Percentiles rank a stretch among this genome's conserved stretches.
Conservation (phyloP, 2,888 invertebrate species). For the Orthonychiurus folsomi region DNA sequence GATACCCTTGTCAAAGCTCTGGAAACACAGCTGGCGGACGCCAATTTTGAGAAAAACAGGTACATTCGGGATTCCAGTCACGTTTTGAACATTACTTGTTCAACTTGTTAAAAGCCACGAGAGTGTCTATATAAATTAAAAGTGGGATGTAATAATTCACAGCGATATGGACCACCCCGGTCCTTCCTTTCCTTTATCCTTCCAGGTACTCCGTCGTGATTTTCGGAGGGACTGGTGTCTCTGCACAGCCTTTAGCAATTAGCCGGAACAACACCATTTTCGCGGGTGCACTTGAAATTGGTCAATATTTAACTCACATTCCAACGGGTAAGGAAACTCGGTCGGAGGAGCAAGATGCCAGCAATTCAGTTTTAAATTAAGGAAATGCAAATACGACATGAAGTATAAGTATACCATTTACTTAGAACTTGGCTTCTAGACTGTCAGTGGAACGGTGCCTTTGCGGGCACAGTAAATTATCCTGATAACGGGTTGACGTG, state of each 20-base stretch:
- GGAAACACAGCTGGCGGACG: constrained; percentile 58
- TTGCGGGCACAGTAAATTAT: background rate
- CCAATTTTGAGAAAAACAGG: constrained; percentile 61
- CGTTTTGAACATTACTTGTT: background rate
- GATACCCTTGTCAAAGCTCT: constrained; percentile 59
- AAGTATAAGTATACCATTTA: no score
- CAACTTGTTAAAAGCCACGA: background rate
- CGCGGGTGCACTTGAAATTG: constrained; percentile 52
- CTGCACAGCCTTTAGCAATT: constrained; percentile 61
- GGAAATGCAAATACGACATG: no score
- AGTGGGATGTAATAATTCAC: background rate
- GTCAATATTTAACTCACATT: constrained; percentile 60
- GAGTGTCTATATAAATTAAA: background rate
- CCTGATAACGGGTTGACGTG: background rate
- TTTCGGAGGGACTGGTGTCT: constrained; percentile 71
- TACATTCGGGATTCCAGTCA: constrained; percentile 40
- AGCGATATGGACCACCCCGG: background rate
- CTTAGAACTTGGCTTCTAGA: no score
- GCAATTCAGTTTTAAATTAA: no score
- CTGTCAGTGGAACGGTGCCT: no score
- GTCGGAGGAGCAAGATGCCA: no score
- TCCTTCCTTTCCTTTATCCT: constrained; percentile 28
- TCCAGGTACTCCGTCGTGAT: constrained; percentile 68
- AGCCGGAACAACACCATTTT: constrained; percentile 64
- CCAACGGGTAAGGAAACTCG: constrained; percentile 52